Conservation (phyloP, 2,888 invertebrate species). For the Megalurothrips usitatus region DNA sequence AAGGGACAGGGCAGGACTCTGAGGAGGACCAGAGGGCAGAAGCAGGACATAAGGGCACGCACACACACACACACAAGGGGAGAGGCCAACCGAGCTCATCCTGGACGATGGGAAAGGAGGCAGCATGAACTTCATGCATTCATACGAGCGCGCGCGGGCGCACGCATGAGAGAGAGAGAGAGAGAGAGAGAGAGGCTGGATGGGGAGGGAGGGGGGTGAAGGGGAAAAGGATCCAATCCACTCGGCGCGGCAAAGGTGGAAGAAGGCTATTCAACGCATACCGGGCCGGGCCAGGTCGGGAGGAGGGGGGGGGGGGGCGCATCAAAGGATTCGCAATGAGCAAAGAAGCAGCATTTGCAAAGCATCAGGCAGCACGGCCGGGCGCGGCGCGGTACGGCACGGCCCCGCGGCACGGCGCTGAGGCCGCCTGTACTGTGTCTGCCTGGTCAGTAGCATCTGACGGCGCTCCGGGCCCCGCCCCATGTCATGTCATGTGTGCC, state of each 20-base stretch:
- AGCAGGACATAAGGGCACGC: background rate
- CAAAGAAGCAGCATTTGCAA: background rate
- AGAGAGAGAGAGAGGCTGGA: background rate
- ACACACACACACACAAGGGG: background rate
- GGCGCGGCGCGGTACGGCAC: no score
- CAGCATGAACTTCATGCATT: slow-evolving; percentile 7
- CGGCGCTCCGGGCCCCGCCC: background rate
- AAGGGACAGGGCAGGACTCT: no score
- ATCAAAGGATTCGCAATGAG: background rate
- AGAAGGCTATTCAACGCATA: background rate
- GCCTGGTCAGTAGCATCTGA: background rate
- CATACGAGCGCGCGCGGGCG: slow-evolving; percentile 7
- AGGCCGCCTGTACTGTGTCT: background rate
- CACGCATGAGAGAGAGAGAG: background rate
- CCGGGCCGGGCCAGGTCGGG: background rate
- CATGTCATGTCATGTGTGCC: no score
- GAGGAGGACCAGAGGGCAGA: no score
- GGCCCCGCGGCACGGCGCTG: background rate
- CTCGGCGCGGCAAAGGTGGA: background rate
- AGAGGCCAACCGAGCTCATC: slow-evolving; percentile 1
- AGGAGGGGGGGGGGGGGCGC: background rate
- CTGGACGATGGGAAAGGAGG: slow-evolving; percentile 5
- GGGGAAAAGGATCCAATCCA: background rate
- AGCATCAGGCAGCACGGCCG: no score
- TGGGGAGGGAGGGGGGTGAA: background rate